Evolutionary conservation across 2,113 vertebrate genomes (phyloP).

Genomic region (Lynx canadensis): DNA sequence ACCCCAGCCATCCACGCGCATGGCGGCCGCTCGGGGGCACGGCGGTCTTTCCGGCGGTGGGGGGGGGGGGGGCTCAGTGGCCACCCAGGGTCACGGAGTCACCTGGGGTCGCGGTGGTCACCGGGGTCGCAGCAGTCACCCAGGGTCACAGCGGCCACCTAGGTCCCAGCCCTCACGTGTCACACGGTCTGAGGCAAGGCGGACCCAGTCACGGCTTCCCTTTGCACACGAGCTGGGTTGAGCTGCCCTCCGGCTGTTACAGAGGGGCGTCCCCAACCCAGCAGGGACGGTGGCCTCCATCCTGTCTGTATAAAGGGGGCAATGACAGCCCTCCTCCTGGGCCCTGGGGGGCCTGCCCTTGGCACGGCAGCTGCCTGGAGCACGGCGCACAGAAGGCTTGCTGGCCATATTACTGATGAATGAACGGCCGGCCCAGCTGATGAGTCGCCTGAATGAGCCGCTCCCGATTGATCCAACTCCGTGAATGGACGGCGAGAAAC

Average conservation of each 20-base stretch:
- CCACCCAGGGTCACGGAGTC: no score
- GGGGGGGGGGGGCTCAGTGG: no score
- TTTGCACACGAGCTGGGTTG: neutral
- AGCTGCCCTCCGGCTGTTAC: neutral
- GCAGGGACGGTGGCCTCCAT: neutral
- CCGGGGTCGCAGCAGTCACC: no score
- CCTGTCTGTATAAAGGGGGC: neutral
- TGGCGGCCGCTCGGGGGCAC: no score
- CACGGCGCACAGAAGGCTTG: neutral
- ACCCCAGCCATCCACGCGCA: no score
- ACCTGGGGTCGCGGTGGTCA: no score
- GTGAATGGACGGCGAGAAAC: slow-evolving; percentile 30
- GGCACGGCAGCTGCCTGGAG: neutral
- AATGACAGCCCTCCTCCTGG: rapidly evolving
- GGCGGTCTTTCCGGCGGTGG: no score
- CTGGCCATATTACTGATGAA: slow-evolving; percentile 34
- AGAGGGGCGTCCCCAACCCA: neutral
- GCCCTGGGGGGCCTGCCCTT: neutral
- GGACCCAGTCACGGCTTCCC: neutral
- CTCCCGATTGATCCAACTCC: neutral
- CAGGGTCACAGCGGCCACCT: no score
- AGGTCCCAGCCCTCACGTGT: neutral
- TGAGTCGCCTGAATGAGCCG: slow-evolving; percentile 28
- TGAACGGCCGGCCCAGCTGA: neutral
- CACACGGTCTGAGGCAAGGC: neutral